These are phyloP conservation scores for Myrmecophaga tridactyla DNA, from an alignment of 2,113 vertebrate genomes.

Conservation along the genomic window DNA sequence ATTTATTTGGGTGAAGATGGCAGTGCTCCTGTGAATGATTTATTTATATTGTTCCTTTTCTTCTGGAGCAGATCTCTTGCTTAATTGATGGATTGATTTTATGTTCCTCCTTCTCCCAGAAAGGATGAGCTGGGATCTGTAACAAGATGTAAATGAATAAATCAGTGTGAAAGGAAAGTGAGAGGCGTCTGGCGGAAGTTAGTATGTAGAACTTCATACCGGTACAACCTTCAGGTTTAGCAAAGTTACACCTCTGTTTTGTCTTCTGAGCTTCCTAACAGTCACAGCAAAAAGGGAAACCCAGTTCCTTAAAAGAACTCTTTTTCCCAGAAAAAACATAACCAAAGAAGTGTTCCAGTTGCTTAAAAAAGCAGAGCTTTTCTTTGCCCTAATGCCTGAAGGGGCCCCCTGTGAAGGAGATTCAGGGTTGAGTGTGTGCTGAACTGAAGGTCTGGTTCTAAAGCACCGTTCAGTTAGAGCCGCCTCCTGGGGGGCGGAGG, in stretches of 20 bases:
- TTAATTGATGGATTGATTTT: neutral
- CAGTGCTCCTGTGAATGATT: neutral
- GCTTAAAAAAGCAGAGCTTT: neutral
- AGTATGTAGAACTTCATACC: neutral
- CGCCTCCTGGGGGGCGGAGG: neutral
- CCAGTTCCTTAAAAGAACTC: neutral
- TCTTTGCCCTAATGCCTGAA: neutral
- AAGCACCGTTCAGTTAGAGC: neutral
- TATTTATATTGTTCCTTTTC: neutral
- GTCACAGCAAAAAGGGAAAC: neutral
- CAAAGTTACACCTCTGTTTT: neutral
- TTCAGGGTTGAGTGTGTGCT: neutral
- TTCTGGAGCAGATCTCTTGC: neutral
- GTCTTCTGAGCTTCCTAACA: neutral
- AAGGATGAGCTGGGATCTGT: neutral
- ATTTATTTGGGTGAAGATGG: neutral
- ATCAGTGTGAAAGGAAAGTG: neutral
- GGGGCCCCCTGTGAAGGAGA: neutral
- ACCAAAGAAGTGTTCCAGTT: neutral
- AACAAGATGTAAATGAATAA: neutral
- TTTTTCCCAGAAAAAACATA: neutral
- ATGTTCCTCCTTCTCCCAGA: neutral
- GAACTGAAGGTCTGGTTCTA: neutral
- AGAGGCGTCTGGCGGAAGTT: neutral
- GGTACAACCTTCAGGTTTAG: neutral